phyloP scores from a whole-genome alignment of 2,888 invertebrate genomes.

The Leptinotarsa juncta region DNA sequence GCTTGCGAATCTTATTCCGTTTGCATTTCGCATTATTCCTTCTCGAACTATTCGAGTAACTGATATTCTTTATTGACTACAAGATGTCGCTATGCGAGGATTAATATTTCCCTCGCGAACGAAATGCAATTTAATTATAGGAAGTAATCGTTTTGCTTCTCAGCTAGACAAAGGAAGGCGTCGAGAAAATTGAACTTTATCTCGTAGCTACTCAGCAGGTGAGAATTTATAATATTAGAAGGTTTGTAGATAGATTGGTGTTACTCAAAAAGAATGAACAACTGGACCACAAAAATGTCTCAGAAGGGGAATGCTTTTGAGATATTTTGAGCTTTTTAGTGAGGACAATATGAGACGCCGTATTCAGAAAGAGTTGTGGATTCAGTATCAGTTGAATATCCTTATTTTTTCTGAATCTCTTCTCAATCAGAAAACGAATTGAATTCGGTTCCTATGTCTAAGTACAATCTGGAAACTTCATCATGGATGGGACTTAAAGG shows the following conservation, averaged over 20 bases:
- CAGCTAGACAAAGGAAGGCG: constrained; percentile 6
- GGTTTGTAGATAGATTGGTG: background rate
- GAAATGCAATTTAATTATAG: constrained; percentile 15
- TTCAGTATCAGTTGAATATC: too few relatives aligned
- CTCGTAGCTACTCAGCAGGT: background rate
- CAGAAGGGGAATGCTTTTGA: too few relatives aligned
- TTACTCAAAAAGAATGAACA: background rate
- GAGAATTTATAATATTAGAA: background rate
- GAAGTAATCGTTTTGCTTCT: background rate
- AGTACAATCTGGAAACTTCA: too few relatives aligned
- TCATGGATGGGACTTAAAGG: too few relatives aligned
- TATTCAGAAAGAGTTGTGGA: too few relatives aligned
- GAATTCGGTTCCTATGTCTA: too few relatives aligned
- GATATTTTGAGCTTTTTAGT: too few relatives aligned
- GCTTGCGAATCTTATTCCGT: constrained; percentile 10
- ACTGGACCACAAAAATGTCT: background rate
- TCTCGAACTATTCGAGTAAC: constrained; percentile 12
- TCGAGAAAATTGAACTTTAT: constrained; percentile 1
- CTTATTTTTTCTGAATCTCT: too few relatives aligned
- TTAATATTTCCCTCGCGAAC: constrained; percentile 17
- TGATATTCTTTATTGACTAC: constrained; percentile 9
- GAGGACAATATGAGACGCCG: too few relatives aligned
- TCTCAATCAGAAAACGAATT: too few relatives aligned
- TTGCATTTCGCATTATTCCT: constrained; percentile 22
- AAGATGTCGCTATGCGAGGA: background rate